These are phyloP conservation scores for Xylocampa areola DNA, from an alignment of 2,888 invertebrate genomes.

Conservation along the genomic window DNA sequence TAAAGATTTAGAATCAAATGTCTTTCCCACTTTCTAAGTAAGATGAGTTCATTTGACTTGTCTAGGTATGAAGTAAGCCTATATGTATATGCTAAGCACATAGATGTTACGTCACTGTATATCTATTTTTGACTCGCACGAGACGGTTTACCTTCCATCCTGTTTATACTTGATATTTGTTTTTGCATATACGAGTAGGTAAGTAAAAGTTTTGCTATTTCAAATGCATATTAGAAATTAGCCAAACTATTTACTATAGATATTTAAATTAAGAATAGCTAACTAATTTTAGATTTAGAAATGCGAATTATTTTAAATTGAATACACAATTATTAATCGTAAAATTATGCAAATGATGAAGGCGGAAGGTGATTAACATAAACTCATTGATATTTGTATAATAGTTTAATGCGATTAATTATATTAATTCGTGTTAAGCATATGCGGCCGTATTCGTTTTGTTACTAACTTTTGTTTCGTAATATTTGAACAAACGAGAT, in stretches of 20 bases:
- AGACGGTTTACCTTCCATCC: too few relatives aligned
- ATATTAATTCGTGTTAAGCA: conserved; percentile 55
- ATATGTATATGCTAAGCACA: too few relatives aligned
- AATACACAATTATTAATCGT: conserved; percentile 26
- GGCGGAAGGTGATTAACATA: conserved; percentile 32
- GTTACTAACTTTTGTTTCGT: conserved; percentile 29
- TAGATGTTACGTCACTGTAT: too few relatives aligned
- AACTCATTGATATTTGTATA: conserved; percentile 28
- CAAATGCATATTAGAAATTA: background rate
- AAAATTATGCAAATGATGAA: conserved; percentile 42
- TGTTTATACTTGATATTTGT: too few relatives aligned
- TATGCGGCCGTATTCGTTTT: conserved; percentile 30
- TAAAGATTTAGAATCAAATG: too few relatives aligned
- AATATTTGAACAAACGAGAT: conserved; percentile 30
- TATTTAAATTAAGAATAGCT: conserved; percentile 6
- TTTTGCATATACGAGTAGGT: too few relatives aligned
- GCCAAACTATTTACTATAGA: background rate
- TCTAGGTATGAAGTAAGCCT: too few relatives aligned
- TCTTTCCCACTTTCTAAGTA: too few relatives aligned
- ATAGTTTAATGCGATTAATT: conserved; percentile 48
- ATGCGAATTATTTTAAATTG: conserved; percentile 18
- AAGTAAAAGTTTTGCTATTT: too few relatives aligned
- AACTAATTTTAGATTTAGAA: conserved; percentile 18
- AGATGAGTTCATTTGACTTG: too few relatives aligned
- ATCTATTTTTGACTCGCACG: too few relatives aligned